Evolutionary conservation across 1,140 invertebrate species (phyloP).

Genomic region (Hyles vespertilio): DNA sequence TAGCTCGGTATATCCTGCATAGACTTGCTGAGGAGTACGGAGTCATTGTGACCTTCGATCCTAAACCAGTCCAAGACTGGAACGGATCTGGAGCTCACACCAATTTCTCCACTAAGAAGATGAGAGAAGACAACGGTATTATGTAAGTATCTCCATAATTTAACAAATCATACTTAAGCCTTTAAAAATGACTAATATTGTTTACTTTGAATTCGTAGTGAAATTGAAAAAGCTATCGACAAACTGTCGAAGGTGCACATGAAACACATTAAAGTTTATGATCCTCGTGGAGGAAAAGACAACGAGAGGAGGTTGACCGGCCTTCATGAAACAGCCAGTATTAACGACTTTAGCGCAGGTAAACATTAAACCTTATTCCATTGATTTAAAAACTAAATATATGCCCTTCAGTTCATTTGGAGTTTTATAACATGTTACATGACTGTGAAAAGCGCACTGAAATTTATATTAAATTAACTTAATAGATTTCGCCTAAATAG

Average conservation of each 20-base stretch:
- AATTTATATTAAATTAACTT: too few relatives aligned
- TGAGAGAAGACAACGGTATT: constrained; percentile 86
- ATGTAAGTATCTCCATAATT: constrained; percentile 62
- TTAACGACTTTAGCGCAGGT: constrained; percentile 86
- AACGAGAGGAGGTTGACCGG: constrained; percentile 87
- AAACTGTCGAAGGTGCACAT: constrained; percentile 86
- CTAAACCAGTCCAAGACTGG: constrained; percentile 90
- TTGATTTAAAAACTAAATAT: too few relatives aligned
- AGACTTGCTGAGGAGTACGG: constrained; percentile 91
- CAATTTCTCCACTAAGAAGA: constrained; percentile 89
- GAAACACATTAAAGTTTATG: constrained; percentile 89
- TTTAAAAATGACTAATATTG: neutral
- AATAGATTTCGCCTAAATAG: too few relatives aligned
- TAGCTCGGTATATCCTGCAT: constrained; percentile 87
- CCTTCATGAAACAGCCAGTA: constrained; percentile 84
- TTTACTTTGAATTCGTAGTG: constrained; percentile 37
- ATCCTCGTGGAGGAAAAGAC: constrained; percentile 85
- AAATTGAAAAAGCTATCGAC: constrained; percentile 81
- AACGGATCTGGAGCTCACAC: constrained; percentile 90
- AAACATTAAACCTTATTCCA: neutral
- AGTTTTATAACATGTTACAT: too few relatives aligned
- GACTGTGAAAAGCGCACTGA: too few relatives aligned
- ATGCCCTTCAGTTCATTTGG: too few relatives aligned
- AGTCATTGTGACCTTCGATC: constrained; percentile 86
- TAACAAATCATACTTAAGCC: neutral